Base-by-base conservation (phyloP, 2,113 vertebrate genomes). In the Chrysemys picta region DNA sequence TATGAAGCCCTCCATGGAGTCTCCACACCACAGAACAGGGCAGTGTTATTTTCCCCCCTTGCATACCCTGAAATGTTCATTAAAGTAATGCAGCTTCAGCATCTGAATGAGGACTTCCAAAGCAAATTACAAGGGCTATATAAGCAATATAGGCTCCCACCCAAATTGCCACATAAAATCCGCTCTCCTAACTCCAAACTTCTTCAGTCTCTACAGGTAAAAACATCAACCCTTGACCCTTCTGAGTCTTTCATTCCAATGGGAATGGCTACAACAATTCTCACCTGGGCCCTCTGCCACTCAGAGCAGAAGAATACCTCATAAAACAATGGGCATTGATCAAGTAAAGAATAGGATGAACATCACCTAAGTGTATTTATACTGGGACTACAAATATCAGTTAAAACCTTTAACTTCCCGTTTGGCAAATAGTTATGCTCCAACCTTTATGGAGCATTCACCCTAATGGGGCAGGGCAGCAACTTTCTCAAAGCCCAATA, bases 361-460 rank as follows among this genome's bases (percentile, higher is more conserved):
- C 56, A 57, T 25, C 56, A 27, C 56, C 24, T 25, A 57, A 57
- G 9, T 57, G 56, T 57, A 65, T 16, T 35, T 35, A 65, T n/a
- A 65, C 62, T n/a, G 84, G 89, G 78, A 88, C 56, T 1, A 14
- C 79, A 95, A 89, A 96, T 52, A 93, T 49, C 45, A 75, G 54
- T 84, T 80, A 11, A 87, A 22, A 8, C 83, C 49, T 78, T 65
- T 88, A 50, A 12, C 0, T 81, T 54, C 69, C 59, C 85, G 45
- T 8, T 47, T 52, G 59, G 50, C 13, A 85, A 25, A 91, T 84
- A 80, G 96, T 52, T 17, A 87, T 84, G 19, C 4, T 29, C 45
- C 45, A 47, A 47, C 45, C 45, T 47, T 47, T 47, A 47, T 47
- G 45, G 45, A 47, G 45, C 45, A 47, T 47, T 47, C 69, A 69